Base-by-base conservation (phyloP, 2,797 vertebrate genomes). In the Centropyge bicolor region DNA sequence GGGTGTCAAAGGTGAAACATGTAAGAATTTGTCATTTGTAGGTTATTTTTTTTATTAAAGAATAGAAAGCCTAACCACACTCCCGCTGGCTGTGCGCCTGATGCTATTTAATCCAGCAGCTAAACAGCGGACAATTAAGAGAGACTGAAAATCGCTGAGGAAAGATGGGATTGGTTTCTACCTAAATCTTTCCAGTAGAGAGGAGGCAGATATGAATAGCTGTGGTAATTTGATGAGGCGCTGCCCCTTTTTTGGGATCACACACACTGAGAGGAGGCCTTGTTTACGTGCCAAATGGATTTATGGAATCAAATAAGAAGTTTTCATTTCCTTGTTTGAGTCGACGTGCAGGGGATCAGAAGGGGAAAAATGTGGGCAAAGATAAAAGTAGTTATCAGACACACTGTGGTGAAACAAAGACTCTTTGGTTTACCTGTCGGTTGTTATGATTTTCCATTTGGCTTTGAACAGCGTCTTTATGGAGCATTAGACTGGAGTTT, bases 221-320 rank as follows among this genome's bases (percentile, higher is more conserved):
- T 80, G 76, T 61, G 80, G 94, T 94, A 95, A 95, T 92, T 91
- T 86, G 91, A 95, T 93, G 89, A 94, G 91, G 91, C 83, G 31
- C 86, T 87, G 86, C 83, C 82, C 92, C 88, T 86, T 87, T 86
- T 86, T 79, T 85, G 86, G 89, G 92, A 91, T 90, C 91, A 83
- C 84, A 93, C 84, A 93, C 88, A 91, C 85, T 93, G 94, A 94
- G 93, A 92, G 89, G 79, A 88, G 80, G 88, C 93, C 94, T 95
- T 95, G 95, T 95, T 93, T 86, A 93, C 6, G 75, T 90, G 93
- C 93, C 93, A 93, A 92, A 93, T 86, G 93, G 95, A 94, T 95
- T 95, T 92, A 93, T 93, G 88, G 92, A 93, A 94, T 93, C 91
- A 92, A 93, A 91, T 83, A 93, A 31, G 79, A 90, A 89, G 80